These are phyloP conservation scores for Platypus cylindrus DNA, from an alignment of 2,888 invertebrate species.

Conservation along the genomic window DNA sequence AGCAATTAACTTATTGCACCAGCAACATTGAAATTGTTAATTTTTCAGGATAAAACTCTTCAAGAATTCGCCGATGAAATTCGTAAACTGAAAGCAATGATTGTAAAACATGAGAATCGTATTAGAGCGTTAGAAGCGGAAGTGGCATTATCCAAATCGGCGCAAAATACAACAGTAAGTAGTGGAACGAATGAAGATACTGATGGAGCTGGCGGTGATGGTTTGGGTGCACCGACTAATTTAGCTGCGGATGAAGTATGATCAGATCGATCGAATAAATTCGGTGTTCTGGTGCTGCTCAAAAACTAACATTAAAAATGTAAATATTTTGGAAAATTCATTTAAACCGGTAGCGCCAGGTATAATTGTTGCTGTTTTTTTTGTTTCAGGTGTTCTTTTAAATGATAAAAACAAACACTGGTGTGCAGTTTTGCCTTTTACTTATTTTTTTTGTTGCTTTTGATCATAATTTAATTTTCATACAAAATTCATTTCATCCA, in stretches of 20 bases:
- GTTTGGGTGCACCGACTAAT: conserved; percentile 28
- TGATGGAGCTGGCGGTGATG: conserved; percentile 34
- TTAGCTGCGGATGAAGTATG: conserved; percentile 51
- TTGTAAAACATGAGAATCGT: conserved; percentile 84
- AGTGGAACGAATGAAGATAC: conserved; percentile 25
- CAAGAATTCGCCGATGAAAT: conserved; percentile 83
- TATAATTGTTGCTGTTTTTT: conserved; percentile 2
- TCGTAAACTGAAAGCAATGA: conserved; percentile 83
- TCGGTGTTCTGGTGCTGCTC: conserved; percentile 8
- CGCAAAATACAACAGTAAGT: conserved; percentile 16
- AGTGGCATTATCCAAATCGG: conserved; percentile 30
- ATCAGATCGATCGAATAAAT: conserved; percentile 8
- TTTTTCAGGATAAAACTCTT: conserved; percentile 52
- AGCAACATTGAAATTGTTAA: conserved; percentile 19
- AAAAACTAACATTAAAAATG: conserved; percentile 6
- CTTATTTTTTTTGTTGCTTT: too few relatives aligned
- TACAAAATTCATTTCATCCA: too few relatives aligned
- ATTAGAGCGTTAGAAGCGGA: conserved; percentile 65
- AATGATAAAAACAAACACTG: conserved; percentile 11
- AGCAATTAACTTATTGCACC: not conserved
- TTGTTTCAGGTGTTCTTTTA: conserved; percentile 18
- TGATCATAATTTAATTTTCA: conserved; percentile 21
- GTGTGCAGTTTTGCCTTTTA: conserved; percentile 23
- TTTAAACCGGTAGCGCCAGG: not conserved
- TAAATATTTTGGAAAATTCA: not conserved